These are phyloP conservation scores for Drosophila dunni DNA, from an alignment of 1,140 invertebrate genomes.

Conservation along the genomic window DNA sequence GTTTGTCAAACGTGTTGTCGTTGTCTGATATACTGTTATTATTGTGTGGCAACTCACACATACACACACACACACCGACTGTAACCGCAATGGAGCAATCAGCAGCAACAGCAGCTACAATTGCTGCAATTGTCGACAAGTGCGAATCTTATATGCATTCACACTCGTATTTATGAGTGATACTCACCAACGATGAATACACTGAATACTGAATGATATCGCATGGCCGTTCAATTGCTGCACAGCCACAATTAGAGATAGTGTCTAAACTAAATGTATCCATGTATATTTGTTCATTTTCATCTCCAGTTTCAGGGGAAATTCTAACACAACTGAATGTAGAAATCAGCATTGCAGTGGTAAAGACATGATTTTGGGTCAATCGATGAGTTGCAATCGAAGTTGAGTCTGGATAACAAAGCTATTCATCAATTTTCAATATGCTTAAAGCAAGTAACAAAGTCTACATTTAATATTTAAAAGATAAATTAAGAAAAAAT, in stretches of 20 bases:
- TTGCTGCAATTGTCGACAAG: conserved; percentile 62
- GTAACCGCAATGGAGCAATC: conserved; percentile 71
- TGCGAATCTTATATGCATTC: conserved; percentile 53
- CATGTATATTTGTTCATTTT: conserved; percentile 26
- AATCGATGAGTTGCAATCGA: conserved; percentile 1
- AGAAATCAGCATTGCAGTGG: conserved; percentile 4
- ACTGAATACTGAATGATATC: conserved; percentile 11
- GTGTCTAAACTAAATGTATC: conserved; percentile 16
- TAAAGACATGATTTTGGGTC: conserved; percentile 4
- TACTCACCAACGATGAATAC: conserved; percentile 13
- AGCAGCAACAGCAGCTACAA: conserved; percentile 63
- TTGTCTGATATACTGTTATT: conserved; percentile 53
- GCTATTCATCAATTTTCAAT: background rate
- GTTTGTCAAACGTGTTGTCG: conserved; percentile 22
- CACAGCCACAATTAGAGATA: conserved; percentile 10
- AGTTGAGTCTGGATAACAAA: background rate
- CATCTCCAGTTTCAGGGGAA: conserved; percentile 18
- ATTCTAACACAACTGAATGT: conserved; percentile 2
- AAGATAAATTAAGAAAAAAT: no score
- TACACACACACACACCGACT: background rate
- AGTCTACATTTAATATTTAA: background rate
- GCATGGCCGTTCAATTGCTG: conserved; percentile 14
- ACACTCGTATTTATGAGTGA: conserved; percentile 64
- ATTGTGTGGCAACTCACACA: conserved; percentile 36
- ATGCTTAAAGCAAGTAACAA: background rate